Evolutionary conservation across 2,113 vertebrate species (phyloP).

Genomic region (Vulpes lagopus): DNA sequence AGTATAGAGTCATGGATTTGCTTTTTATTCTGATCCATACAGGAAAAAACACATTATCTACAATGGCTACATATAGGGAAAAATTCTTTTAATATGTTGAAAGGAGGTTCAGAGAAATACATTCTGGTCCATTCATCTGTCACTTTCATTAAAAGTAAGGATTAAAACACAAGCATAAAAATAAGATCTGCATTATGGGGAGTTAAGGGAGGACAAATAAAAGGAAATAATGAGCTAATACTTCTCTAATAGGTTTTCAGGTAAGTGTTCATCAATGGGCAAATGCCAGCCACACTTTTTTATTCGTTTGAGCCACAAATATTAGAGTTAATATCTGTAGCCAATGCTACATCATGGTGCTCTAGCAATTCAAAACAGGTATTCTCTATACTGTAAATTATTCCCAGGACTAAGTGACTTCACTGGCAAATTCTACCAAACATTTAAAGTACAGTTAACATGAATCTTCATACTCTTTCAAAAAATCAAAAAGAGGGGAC

Average conservation of each 20-base stretch:
- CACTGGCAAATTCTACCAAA: neutral
- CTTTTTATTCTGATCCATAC: neutral
- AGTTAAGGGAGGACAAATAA: neutral
- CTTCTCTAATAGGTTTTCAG: neutral
- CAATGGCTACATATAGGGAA: neutral
- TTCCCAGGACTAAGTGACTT: neutral
- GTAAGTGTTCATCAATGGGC: neutral
- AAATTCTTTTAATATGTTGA: neutral
- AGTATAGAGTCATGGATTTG: neutral
- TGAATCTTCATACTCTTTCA: neutral
- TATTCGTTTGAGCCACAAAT: neutral
- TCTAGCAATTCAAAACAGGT: neutral
- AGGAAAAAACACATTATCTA: neutral
- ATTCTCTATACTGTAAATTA: neutral
- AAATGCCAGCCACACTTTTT: neutral
- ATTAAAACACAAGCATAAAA: constrained; percentile 7
- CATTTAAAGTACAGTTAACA: neutral
- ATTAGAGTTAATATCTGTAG: neutral
- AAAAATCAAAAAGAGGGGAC: neutral
- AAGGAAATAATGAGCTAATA: neutral
- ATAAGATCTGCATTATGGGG: neutral
- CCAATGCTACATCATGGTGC: neutral
- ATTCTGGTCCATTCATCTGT: constrained; percentile 19
- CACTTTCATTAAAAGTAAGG: neutral
- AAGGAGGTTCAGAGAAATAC: neutral